Evolutionary conservation across 2,113 vertebrate genomes (phyloP).

Genomic region (Tachycineta bicolor): DNA sequence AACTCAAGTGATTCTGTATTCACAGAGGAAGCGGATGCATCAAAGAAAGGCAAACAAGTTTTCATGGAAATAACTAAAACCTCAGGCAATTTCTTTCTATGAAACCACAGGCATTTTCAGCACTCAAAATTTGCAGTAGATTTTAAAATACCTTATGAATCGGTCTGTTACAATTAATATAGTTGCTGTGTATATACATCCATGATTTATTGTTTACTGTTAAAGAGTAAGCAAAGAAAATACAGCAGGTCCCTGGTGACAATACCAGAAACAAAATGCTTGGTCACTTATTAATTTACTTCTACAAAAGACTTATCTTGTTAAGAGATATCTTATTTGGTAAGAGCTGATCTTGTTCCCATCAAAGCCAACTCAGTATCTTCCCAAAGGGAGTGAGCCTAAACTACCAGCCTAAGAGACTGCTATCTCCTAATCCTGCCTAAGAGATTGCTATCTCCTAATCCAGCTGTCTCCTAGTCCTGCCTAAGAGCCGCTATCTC

Average conservation of each 20-base stretch:
- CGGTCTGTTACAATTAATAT: not conserved
- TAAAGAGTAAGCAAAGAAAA: not conserved
- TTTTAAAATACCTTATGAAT: not conserved
- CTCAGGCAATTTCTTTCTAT: not conserved
- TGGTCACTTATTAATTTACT: not conserved
- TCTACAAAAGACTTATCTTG: not conserved
- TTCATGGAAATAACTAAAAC: not conserved
- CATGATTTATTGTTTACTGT: not conserved
- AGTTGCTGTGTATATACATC: not conserved
- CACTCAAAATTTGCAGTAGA: not conserved
- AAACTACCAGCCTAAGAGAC: not conserved
- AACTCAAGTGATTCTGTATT: not conserved
- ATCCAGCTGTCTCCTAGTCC: not conserved
- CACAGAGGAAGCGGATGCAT: not conserved
- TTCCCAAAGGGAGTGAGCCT: not conserved
- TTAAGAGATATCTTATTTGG: not conserved
- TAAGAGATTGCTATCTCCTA: not conserved
- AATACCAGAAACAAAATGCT: not conserved
- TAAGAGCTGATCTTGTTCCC: not conserved
- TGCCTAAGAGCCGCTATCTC: not conserved
- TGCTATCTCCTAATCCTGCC: not conserved
- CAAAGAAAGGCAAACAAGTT: not conserved
- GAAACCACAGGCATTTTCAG: not conserved
- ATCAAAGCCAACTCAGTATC: not conserved
- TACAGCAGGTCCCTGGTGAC: not conserved